A percentile compares a stretch with the other conserved stretches of the same genome.
These are phyloP conservation scores for Lutjanus argentimaculatus DNA, from an alignment of 2,797 vertebrate genomes.

Conservation along the genomic window DNA sequence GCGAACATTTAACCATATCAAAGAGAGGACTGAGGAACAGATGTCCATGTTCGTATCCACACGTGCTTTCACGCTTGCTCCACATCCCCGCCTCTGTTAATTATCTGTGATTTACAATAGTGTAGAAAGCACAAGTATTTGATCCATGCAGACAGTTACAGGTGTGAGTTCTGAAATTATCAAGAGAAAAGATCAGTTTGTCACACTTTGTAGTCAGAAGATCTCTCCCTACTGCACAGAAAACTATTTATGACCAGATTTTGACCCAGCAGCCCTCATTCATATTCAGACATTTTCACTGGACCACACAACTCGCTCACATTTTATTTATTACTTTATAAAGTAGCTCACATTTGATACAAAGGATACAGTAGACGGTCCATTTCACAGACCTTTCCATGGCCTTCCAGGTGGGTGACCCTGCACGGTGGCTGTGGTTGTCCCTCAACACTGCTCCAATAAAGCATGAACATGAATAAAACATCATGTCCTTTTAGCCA, in stretches of 20 bases:
- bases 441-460: conserved; percentile 21
- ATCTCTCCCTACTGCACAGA: neutral
- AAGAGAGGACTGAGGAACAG: conserved; percentile 69
- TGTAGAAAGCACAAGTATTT: conserved; percentile 3
- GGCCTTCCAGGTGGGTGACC: conserved; percentile 37
- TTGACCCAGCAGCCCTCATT: neutral
- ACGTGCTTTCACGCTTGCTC: conserved; percentile 21
- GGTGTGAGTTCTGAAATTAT: neutral
- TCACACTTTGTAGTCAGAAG: too few relatives aligned
- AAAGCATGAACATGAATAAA: conserved; percentile 65
- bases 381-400: conserved; percentile 20
- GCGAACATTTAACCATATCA: conserved; percentile 68
- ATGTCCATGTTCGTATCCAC: conserved; percentile 50
- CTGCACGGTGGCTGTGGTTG: neutral
- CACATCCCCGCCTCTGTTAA: conserved; percentile 34
- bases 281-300: neutral
- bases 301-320: neutral
- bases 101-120: conserved; percentile 19
- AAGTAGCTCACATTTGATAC: neutral
- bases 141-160: conserved; percentile 26
- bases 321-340: conserved; percentile 1
- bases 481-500: conserved; percentile 49
- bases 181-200: neutral
- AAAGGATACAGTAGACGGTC: neutral
- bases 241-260: neutral